Evolutionary conservation across 2,113 vertebrate species (phyloP), one percentile per base, ranked within the genome.

Genomic region (Hystrix brachyura): DNA sequence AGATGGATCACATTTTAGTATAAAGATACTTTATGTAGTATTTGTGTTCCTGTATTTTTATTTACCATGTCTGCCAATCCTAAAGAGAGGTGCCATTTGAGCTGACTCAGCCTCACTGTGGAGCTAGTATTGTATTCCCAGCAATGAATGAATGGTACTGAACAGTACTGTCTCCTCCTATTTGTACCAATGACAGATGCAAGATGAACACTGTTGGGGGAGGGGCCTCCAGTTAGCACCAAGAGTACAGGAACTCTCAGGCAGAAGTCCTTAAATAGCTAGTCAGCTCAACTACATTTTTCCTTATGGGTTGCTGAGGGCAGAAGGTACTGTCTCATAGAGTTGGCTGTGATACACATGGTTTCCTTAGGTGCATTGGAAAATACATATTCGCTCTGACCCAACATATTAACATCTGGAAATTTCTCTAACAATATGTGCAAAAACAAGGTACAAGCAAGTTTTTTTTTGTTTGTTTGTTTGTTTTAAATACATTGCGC

Each of bases 291-390:
- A 29, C 79, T 78, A 82, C 43, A 0, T 76, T 59, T 51, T 90
- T 48, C 87, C 78, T 64, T 5, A 64, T 10, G 10, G 59, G 65
- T 69, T 64, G 32, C 13, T 5, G 3, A 4, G 51, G 51, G 34
- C 78, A 64, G 59, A 2, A 38, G 53, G 43, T 5, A 8, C 17
- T 29, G 8, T 69, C 43, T 55, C 27, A 43, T 0, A 5, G 0
- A 25, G 23, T 27, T 59, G 72, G 27, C 9, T 96, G 53, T 29
- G 78, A 48, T 90, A 8, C 55, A 65, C 57, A 80, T 17, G 32
- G 32, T 51, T 74, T 89, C 57, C 72, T 96, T 53, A 86, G 18
- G 51, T 34, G 51, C 65, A 96, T 25, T 85, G 32, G 48, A 92
- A 38, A 55, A 89, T 3, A 25, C 69, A 53, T 55, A 79, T 38